Evolutionary conservation across 2,797 vertebrate genomes (phyloP), one percentile per base, ranked within the genome.

Genomic region (Leptatherina wallacei): DNA sequence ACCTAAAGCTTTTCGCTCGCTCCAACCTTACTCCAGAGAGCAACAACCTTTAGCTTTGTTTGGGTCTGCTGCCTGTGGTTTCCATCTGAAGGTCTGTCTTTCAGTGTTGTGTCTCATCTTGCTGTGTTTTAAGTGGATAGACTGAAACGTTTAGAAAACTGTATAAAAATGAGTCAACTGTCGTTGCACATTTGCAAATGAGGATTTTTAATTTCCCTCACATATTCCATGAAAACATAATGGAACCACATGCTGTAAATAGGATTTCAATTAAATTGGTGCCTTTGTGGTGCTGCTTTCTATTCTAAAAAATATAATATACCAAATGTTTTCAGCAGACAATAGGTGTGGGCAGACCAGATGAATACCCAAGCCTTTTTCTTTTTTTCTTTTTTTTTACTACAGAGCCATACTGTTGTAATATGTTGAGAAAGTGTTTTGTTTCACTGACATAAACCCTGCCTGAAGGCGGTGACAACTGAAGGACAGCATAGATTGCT

Each of bases 1-100:
- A 80, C 52, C 66, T 33, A 40, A 40, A 44, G 55, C 73, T 82
- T 63, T 35, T 71, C 61, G 38, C 18, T 70, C 44, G 38, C 57
- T 69, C 52, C 2, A 11, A 38, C 69, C 71, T 59, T 73, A 77
- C 61, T 76, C 52, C 62, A 51, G 59, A 73, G 22, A 71, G 71
- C 78, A 83, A 81, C 67, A 58, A 79, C 74, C 65, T 60, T 22
- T 1, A 22, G 71, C 59, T 83, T 73, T 81, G 75, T 88, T 74
- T 47, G 59, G 32, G 29, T 71, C 47, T 32, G 55, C 76, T 87
- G 71, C 71, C 74, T 77, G 78, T 65, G 68, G 71, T 75, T 60
- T 55, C 44, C 69, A 75, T 54, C 14, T 49, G 55, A 67, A 61
- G n/a, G 59, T 65, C 72, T 49, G 18, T 55, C 44, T 27, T 70